phyloP scores from a whole-genome alignment of 2,888 invertebrate genomes.

The Cheiracanthium punctorium region DNA sequence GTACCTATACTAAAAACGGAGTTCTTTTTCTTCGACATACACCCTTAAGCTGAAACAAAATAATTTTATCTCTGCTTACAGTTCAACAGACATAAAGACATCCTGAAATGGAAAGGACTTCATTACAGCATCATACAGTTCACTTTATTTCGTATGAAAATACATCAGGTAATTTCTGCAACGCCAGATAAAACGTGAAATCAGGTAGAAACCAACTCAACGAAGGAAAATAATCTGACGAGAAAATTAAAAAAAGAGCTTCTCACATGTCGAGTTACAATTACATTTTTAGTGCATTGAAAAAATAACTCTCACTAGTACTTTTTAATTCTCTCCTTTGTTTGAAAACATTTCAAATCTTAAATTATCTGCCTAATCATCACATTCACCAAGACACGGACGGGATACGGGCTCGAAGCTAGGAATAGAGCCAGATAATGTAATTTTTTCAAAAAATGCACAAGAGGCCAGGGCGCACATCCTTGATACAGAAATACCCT shows the following conservation, averaged over 20 bases:
- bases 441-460: not conserved
- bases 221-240: not conserved
- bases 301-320: not conserved
- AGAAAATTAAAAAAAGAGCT: too few relatives aligned
- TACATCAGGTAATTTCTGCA: not conserved
- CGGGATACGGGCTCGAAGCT: not conserved
- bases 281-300: not conserved
- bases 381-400: not conserved
- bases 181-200: not conserved
- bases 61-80: too few relatives aligned
- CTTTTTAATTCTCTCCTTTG: not conserved
- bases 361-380: constrained; percentile 3
- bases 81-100: too few relatives aligned
- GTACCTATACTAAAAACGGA: too few relatives aligned
- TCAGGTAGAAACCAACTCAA: not conserved
- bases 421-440: not conserved
- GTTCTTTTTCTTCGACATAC: too few relatives aligned
- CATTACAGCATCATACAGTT: too few relatives aligned
- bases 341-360: not conserved
- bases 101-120: too few relatives aligned
- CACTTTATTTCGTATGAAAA: too few relatives aligned
- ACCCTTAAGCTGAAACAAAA: too few relatives aligned
- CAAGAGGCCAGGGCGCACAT: not conserved
- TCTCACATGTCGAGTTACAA: not conserved
- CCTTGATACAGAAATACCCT: not conserved